Percentiles rank a stretch among this genome's conserved stretches.
phyloP scores from a whole-genome alignment of 2,113 vertebrate species.

The Dicerorhinus sumatrensis region DNA sequence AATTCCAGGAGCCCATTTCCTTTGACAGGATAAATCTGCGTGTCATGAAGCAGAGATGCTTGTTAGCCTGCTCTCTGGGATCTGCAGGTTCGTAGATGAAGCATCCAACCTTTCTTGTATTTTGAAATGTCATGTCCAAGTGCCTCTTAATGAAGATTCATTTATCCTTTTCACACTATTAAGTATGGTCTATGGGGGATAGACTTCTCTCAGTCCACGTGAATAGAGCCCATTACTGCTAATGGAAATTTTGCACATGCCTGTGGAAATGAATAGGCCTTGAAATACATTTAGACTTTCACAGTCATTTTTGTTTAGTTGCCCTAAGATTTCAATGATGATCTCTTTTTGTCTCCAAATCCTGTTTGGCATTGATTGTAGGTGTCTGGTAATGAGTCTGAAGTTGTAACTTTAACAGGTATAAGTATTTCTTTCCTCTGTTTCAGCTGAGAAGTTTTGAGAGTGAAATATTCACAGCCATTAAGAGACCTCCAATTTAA shows the following conservation, averaged over 20 bases:
- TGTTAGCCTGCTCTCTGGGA: constrained; percentile 50
- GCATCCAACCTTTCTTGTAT: constrained; percentile 30
- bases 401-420: constrained; percentile 68
- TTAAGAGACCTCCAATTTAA: constrained; percentile 84
- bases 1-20: constrained; percentile 55
- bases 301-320: constrained; percentile 55
- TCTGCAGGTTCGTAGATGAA: constrained; percentile 15
- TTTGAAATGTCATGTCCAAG: constrained; percentile 57
- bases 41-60: constrained; percentile 61
- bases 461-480: constrained; percentile 78
- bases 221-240: constrained; percentile 47
- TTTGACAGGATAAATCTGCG: constrained; percentile 74
- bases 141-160: constrained; percentile 57
- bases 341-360: constrained; percentile 36
- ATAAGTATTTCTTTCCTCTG: constrained; percentile 77
- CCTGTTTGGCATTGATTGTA: constrained; percentile 66
- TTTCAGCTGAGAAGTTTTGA: constrained; percentile 79
- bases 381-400: constrained; percentile 61
- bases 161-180: constrained; percentile 53
- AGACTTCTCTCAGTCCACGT: background rate
- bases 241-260: constrained; percentile 20
- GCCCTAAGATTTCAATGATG: constrained; percentile 43
- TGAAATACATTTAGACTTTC: constrained; percentile 46
- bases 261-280: constrained; percentile 46
- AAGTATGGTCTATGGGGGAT: background rate